Conservation (phyloP, 2,113 vertebrate genomes). For the Noctilio leporinus region DNA sequence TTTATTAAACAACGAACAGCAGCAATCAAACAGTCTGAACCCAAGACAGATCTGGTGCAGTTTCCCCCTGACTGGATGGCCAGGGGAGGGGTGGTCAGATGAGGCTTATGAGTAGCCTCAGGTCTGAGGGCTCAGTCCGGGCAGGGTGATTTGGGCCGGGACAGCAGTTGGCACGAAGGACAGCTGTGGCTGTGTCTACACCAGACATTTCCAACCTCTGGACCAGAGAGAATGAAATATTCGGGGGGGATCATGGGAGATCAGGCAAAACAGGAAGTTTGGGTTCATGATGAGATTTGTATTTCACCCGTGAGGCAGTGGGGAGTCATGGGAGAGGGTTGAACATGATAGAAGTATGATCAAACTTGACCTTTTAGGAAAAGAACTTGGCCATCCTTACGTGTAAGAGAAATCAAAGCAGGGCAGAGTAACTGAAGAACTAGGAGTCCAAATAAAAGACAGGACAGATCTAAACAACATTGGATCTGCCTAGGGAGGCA, state of each 20-base stretch:
- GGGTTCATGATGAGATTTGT: not conserved
- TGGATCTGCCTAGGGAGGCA: not conserved
- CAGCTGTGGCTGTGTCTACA: not conserved
- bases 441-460: not conserved
- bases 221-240: not conserved
- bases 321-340: not conserved
- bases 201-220: not conserved
- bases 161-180: not conserved
- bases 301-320: not conserved
- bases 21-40: not conserved
- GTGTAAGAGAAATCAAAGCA: not conserved
- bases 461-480: not conserved
- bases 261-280: accelerated
- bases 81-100: not conserved
- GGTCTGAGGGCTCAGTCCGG: not conserved
- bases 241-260: not conserved
- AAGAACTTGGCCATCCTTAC: not conserved
- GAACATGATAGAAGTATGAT: not conserved
- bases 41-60: not conserved
- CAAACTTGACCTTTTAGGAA: not conserved
- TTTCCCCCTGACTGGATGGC: not conserved
- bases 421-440: not conserved
- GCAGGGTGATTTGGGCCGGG: not conserved
- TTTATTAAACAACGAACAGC: not conserved
- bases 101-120: not conserved